A percentile compares a stretch with the other conserved stretches of the same genome.
These are phyloP conservation scores for Oophaga sylvatica DNA, from an alignment of 2,797 vertebrate species.

Conservation along the genomic window DNA sequence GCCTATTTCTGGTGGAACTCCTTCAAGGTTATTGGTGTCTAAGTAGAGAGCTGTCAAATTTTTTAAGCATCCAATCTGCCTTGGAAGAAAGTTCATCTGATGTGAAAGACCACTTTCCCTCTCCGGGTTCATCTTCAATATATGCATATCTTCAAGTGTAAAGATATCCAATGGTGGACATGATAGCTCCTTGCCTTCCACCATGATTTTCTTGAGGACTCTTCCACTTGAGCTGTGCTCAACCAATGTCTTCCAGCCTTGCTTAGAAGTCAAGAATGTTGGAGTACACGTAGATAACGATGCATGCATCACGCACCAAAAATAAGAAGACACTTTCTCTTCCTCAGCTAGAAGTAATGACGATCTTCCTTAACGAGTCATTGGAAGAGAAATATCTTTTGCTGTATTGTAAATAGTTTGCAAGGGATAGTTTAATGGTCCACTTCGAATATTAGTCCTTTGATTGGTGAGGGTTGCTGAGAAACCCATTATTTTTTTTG, in stretches of 20 bases:
- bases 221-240: slow-evolving; percentile 18
- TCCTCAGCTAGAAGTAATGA: background rate
- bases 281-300: background rate
- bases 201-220: slow-evolving; percentile 66
- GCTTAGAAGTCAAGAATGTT: background rate
- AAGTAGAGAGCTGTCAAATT: slow-evolving; percentile 66
- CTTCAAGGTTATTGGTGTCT: slow-evolving; percentile 69
- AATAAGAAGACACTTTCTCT: background rate
- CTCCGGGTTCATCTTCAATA: slow-evolving; percentile 71
- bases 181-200: slow-evolving; percentile 66
- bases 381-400: background rate
- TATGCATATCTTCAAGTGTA: slow-evolving; percentile 64
- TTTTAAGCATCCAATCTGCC: slow-evolving; percentile 60
- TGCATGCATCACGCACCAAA: slow-evolving; percentile 43
- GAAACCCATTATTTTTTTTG: slow-evolving; percentile 18
- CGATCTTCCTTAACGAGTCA: background rate
- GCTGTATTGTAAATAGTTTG: background rate
- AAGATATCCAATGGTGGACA: slow-evolving; percentile 61
- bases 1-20: slow-evolving; percentile 66
- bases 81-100: slow-evolving; percentile 63
- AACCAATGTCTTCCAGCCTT: slow-evolving; percentile 61
- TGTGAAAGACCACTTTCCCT: slow-evolving; percentile 67
- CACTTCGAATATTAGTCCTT: background rate
- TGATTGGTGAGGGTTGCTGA: slow-evolving; percentile 30
- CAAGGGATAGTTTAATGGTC: background rate